Evolutionary conservation across 2,888 invertebrate genomes (phyloP), one percentile per base, ranked within the genome.

Genomic region (Campoplex nolae): DNA sequence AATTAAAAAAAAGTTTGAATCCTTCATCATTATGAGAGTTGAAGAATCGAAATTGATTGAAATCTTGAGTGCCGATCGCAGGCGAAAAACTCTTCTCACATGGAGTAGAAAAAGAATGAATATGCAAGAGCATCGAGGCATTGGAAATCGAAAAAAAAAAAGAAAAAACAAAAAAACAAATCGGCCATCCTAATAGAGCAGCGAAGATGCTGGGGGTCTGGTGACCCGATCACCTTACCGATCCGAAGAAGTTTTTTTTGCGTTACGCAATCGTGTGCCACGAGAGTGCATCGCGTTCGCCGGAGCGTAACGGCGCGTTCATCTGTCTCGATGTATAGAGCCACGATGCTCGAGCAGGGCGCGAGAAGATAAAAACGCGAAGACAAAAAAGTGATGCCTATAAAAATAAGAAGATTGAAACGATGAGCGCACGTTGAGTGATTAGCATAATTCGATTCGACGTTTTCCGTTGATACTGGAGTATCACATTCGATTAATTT

Each of bases 151-250:
- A 51, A n/a, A 42, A 51, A 13, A 42, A 48, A 85, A 76, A 13
- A 42, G 38, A 85, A 76, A 23, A 23, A 23, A 23, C 23, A 23
- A 23, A 23, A 23, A 23, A 23, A 23, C 23, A 23, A 23, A 85
- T 81, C 38, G 85, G 56, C 85, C 85, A 51, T 67, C 73, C 82
- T 77, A 78, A 78, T 71, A 48, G 35, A 48, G 38, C 42, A 68
- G 76, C 76, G 45, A 75, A 51, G 65, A 51, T 35, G 73, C 75
- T 73, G 65, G 45, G 81, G 87, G 81, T 88, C 86, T 86, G 83
- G 84, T 83, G 85, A 89, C 89, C 88, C 86, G 88, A 85, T 89
- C 88, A 84, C 87, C 88, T 89, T 86, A 86, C 85, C 86, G 86
- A 85, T 80, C 84, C 83, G 38, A 76, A 56, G 71, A 67, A 23